phyloP scores from a whole-genome alignment of 2,797 vertebrate genomes.

The Perodicticus potto region DNA sequence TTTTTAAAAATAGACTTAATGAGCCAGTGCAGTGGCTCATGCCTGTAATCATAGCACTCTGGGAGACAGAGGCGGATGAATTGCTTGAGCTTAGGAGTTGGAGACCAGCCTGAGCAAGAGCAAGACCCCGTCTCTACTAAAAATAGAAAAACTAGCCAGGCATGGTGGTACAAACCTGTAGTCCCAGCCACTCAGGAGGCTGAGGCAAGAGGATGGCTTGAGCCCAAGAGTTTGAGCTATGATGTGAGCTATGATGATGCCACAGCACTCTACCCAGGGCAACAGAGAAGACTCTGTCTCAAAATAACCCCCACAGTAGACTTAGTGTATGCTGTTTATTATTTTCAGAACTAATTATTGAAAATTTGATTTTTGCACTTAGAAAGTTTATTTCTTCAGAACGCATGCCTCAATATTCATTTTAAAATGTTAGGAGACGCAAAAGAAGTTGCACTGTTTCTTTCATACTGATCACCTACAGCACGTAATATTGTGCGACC shows the following conservation, averaged over 20 bases:
- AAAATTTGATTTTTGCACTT: constrained; percentile 5
- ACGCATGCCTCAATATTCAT: constrained; percentile 22
- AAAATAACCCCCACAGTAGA: neutral
- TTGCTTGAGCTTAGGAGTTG: no score
- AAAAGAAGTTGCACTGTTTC: neutral
- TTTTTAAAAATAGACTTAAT: constrained; percentile 31
- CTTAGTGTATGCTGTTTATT: constrained; percentile 18
- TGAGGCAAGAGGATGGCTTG: neutral
- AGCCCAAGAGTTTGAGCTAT: neutral
- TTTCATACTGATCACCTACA: neutral
- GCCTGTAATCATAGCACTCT: no score
- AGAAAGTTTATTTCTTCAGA: constrained; percentile 52
- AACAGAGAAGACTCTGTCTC: neutral
- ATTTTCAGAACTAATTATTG: constrained; percentile 60
- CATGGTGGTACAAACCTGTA: no score
- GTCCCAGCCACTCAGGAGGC: neutral
- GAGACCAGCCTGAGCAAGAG: no score
- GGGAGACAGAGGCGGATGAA: no score
- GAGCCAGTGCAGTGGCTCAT: neutral
- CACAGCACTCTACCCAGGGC: neutral
- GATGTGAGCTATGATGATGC: no score
- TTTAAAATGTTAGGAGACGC: constrained; percentile 40
- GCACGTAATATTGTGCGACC: neutral
- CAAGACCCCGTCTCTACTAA: no score
- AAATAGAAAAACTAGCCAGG: no score